phyloP scores from a whole-genome alignment of 37 sponge, comb jelly and placozoan species.

The Aphrocallistes beatrix region DNA sequence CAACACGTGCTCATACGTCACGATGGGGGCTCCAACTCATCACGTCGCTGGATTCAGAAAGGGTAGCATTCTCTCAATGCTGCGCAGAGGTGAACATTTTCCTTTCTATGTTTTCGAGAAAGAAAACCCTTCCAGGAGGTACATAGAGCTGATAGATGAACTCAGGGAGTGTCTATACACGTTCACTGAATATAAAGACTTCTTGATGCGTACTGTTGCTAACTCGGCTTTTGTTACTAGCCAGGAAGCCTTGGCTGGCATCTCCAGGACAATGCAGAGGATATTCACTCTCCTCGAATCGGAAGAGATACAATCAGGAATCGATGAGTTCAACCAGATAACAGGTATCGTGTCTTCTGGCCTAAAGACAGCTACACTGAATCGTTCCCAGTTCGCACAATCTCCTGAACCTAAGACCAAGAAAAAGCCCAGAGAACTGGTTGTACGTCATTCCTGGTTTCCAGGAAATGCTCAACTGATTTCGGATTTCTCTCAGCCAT shows the following conservation, averaged over 20 bases:
- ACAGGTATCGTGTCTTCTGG: neutral
- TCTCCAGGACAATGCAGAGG: neutral
- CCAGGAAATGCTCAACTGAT: neutral
- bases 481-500: neutral
- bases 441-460: neutral
- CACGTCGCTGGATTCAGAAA: neutral
- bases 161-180: neutral
- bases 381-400: neutral
- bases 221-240: neutral
- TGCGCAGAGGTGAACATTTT: neutral
- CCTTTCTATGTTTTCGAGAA: neutral
- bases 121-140: neutral
- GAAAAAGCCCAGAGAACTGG: neutral
- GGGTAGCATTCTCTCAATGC: neutral
- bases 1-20: neutral
- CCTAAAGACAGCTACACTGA: neutral
- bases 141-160: neutral
- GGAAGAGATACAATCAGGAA: neutral
- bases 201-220: neutral
- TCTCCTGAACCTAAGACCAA: neutral
- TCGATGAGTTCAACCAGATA: neutral
- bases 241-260: neutral
- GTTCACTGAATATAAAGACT: neutral
- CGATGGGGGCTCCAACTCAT: neutral
- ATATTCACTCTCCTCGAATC: neutral